These are phyloP conservation scores for Heliconius hortense DNA, from an alignment of 2,888 invertebrate species.

Conservation along the genomic window DNA sequence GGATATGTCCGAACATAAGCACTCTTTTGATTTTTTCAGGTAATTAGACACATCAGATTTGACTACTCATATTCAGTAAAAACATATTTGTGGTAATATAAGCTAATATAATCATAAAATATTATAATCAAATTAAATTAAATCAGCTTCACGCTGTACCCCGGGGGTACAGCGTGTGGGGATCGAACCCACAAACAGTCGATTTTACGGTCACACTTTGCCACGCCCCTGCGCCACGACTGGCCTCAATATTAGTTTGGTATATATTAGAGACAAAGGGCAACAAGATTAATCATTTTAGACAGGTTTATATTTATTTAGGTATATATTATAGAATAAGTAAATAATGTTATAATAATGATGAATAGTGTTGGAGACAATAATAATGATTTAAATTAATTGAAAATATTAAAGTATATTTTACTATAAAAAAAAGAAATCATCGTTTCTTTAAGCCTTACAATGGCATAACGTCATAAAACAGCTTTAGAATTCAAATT, in stretches of 20 bases:
- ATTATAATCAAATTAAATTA: too few relatives aligned
- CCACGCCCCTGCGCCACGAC: too few relatives aligned
- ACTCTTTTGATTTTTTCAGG: too few relatives aligned
- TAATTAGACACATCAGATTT: too few relatives aligned
- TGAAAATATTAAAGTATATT: background rate
- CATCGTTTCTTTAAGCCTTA: background rate
- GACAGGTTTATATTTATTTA: background rate
- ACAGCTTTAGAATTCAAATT: slow-evolving; percentile 26
- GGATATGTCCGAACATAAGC: too few relatives aligned
- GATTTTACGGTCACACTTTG: too few relatives aligned
- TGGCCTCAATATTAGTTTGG: background rate
- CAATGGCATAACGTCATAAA: background rate
- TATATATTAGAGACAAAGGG: background rate
- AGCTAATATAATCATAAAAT: too few relatives aligned
- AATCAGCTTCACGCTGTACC: too few relatives aligned
- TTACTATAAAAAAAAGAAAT: background rate
- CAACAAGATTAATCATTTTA: background rate
- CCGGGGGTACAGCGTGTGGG: too few relatives aligned
- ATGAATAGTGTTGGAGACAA: background rate
- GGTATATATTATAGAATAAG: background rate
- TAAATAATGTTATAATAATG: background rate
- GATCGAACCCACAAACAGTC: too few relatives aligned
- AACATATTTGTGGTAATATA: too few relatives aligned
- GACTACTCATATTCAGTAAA: too few relatives aligned
- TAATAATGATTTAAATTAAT: background rate